Conservation (phyloP, 2,113 vertebrate species). For the Phaethon lepturus region DNA sequence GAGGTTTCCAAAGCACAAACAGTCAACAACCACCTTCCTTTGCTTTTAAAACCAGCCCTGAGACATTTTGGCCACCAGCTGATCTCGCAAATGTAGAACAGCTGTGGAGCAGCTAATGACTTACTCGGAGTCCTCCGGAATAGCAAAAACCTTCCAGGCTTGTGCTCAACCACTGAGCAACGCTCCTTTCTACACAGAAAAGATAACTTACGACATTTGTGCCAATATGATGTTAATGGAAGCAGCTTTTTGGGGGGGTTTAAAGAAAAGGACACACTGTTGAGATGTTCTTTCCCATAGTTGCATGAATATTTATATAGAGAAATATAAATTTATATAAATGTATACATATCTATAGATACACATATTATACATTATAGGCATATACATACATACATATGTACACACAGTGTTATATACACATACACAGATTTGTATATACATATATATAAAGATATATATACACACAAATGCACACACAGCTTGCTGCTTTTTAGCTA, state of each 20-base stretch:
- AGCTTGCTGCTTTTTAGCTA: constrained; percentile 35
- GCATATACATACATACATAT: constrained; percentile 70
- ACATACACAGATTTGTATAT: constrained; percentile 64
- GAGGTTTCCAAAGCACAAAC: not conserved
- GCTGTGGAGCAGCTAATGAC: constrained; percentile 17
- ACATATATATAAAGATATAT: constrained; percentile 45
- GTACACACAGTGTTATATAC: constrained; percentile 49
- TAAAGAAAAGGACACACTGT: not conserved
- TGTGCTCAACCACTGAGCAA: not conserved
- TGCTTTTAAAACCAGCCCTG: constrained; percentile 12
- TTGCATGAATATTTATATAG: constrained; percentile 54
- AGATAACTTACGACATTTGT: not conserved
- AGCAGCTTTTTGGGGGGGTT: not conserved
- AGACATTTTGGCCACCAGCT: not conserved
- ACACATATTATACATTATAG: constrained; percentile 55
- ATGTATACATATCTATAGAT: constrained; percentile 66
- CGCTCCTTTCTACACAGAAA: not conserved
- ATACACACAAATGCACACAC: constrained; percentile 21
- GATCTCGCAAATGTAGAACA: not conserved
- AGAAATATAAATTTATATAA: constrained; percentile 72
- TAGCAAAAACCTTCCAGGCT: not conserved
- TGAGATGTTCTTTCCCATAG: not conserved
- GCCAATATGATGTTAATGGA: not conserved
- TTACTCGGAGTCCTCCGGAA: not conserved
- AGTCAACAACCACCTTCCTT: not conserved